Conservation (phyloP, 1,140 invertebrate genomes). For the Lordiphosa stackelbergi region DNA sequence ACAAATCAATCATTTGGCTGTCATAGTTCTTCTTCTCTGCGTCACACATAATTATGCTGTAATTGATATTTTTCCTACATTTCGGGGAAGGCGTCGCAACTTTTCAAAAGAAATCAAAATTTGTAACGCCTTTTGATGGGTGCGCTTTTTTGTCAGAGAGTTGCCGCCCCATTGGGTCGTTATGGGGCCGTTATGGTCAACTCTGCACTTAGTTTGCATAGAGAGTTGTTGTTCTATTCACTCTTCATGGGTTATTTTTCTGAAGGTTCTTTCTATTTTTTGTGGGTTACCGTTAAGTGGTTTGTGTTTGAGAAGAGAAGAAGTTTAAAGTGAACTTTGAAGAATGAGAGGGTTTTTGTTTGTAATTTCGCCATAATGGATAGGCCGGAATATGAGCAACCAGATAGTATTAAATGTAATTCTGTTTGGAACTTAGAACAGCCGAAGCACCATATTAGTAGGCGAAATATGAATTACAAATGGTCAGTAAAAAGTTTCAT, state of each 20-base stretch:
- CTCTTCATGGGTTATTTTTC: constrained; percentile 24
- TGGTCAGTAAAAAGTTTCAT: too few species aligned
- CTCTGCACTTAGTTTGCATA: constrained; percentile 67
- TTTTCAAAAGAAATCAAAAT: constrained; percentile 73
- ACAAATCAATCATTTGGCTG: constrained; percentile 69
- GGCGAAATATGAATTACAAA: too few species aligned
- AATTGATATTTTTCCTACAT: constrained; percentile 63
- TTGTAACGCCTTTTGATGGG: constrained; percentile 73
- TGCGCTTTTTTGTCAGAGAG: constrained; percentile 42
- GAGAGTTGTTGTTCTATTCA: constrained; percentile 21
- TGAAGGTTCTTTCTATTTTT: constrained; percentile 36
- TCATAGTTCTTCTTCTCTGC: constrained; percentile 50
- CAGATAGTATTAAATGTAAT: too few species aligned
- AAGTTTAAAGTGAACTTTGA: constrained; percentile 31
- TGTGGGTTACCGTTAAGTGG: constrained; percentile 50
- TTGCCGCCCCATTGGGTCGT: constrained; percentile 11
- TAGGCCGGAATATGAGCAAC: too few species aligned
- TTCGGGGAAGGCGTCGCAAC: constrained; percentile 48
- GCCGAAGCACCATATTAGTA: too few species aligned
- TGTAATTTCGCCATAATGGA: neutral
- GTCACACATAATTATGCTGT: constrained; percentile 74
- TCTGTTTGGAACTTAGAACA: too few species aligned
- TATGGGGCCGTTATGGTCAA: constrained; percentile 7
- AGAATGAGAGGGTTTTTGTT: constrained; percentile 5
- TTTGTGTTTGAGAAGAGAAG: constrained; percentile 16